Evolutionary conservation across 2,797 vertebrate species (phyloP).

Genomic region (Hipposideros larvatus): DNA sequence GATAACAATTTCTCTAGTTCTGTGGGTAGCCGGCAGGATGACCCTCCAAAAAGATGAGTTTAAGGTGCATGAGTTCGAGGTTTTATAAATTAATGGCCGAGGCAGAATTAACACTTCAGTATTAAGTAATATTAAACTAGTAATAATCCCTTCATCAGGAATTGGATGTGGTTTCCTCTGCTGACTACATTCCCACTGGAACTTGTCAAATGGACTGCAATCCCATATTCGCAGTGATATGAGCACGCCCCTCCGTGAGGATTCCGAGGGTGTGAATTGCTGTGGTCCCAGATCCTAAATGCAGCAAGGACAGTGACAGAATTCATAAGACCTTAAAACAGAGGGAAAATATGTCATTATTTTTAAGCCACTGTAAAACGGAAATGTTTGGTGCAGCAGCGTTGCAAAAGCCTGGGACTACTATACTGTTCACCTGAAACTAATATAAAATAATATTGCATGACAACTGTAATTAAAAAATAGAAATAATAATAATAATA

Average conservation of each 20-base stretch:
- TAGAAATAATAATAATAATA: too few species aligned
- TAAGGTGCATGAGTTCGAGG: not conserved
- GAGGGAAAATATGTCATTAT: not conserved
- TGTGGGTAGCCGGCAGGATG: not conserved
- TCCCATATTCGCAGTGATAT: fast-evolving
- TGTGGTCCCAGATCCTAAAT: not conserved
- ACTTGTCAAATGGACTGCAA: not conserved
- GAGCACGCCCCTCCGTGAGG: not conserved
- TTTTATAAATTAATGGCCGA: not conserved
- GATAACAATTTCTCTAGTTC: not conserved
- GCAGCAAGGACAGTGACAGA: not conserved
- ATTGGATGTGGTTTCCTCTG: not conserved
- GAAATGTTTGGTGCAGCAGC: not conserved
- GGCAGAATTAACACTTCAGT: not conserved
- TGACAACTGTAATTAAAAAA: too few species aligned
- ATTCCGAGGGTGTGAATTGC: not conserved
- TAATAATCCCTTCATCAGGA: not conserved
- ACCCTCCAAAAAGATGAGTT: not conserved
- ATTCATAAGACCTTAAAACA: not conserved
- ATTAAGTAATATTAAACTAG: not conserved
- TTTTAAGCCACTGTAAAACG: not conserved
- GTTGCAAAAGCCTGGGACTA: not conserved
- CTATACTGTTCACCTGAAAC: too few species aligned
- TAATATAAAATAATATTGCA: too few species aligned
- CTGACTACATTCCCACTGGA: not conserved